phyloP scores from a whole-genome alignment of 2,888 invertebrate species.

The Luperina nickerlii region DNA sequence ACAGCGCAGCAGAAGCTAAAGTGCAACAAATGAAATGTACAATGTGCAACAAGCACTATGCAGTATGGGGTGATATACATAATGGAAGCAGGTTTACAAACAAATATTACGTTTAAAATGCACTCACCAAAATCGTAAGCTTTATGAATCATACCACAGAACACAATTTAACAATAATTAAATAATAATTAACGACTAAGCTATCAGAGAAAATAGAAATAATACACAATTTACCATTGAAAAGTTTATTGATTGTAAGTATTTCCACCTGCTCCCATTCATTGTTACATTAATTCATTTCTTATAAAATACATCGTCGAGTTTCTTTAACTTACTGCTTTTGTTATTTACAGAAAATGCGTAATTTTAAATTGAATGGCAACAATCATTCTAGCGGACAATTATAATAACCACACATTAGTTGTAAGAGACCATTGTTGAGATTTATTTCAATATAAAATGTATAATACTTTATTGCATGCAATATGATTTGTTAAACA shows the following conservation, averaged over 20 bases:
- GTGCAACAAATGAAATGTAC: conserved; percentile 54
- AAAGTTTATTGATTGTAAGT: conserved; percentile 74
- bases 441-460: conserved; percentile 23
- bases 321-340: conserved; percentile 69
- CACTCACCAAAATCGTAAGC: conserved; percentile 55
- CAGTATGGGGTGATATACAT: conserved; percentile 44
- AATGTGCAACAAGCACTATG: conserved; percentile 65
- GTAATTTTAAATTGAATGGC: conserved; percentile 24
- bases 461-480: conserved; percentile 26
- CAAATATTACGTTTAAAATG: conserved; percentile 29
- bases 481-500: conserved; percentile 43
- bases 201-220: conserved; percentile 61
- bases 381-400: background rate
- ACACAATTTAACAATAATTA: background rate
- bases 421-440: conserved; percentile 6
- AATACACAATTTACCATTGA: conserved; percentile 68
- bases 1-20: conserved; percentile 70
- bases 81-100: conserved; percentile 86
- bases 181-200: conserved; percentile 10
- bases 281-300: conserved; percentile 54
- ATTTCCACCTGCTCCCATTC: conserved; percentile 82
- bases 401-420: conserved; percentile 18
- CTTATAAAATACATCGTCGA: conserved; percentile 59
- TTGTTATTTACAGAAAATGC: conserved; percentile 54
- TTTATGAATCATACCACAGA: conserved; percentile 13